These are phyloP conservation scores for Pterophyllum scalare DNA, from an alignment of 2,113 vertebrate genomes.

Conservation along the genomic window DNA sequence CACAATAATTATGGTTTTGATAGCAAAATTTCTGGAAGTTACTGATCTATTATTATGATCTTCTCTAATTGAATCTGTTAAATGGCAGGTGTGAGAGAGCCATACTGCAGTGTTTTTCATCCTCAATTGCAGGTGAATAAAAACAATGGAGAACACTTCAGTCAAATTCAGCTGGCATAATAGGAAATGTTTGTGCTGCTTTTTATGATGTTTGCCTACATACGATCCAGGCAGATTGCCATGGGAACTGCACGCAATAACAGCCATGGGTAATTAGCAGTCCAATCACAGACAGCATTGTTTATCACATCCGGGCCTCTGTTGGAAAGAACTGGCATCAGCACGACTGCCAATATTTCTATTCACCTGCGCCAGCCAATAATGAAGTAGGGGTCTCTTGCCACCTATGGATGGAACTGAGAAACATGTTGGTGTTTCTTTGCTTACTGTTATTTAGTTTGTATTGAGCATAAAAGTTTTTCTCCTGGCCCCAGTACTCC, in stretches of 20 bases:
- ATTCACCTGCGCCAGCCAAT: slow-evolving; percentile 64
- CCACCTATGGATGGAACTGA: slow-evolving; percentile 49
- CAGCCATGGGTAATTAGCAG: slow-evolving; percentile 35
- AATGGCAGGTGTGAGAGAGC: slow-evolving; percentile 68
- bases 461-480: slow-evolving; percentile 94
- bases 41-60: slow-evolving; percentile 29
- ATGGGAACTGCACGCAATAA: slow-evolving; percentile 26
- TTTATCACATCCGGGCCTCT: slow-evolving; percentile 57
- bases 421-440: slow-evolving; percentile 75
- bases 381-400: slow-evolving; percentile 67
- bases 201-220: slow-evolving; percentile 34
- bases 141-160: slow-evolving; percentile 51
- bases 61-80: slow-evolving; percentile 20
- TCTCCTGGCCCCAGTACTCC: slow-evolving; percentile 93
- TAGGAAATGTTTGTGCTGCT: slow-evolving; percentile 26
- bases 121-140: slow-evolving; percentile 62
- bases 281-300: slow-evolving; percentile 51
- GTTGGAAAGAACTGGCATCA: slow-evolving; percentile 25
- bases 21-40: slow-evolving; percentile 29
- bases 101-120: slow-evolving; percentile 51
- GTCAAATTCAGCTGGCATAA: slow-evolving; percentile 40
- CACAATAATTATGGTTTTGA: slow-evolving; percentile 19
- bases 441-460: slow-evolving; percentile 93
- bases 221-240: slow-evolving; percentile 20
- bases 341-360: slow-evolving; percentile 55